These are phyloP conservation scores for Hemicrepidius hirtus DNA, from an alignment of 2,888 invertebrate genomes.

Conservation along the genomic window DNA sequence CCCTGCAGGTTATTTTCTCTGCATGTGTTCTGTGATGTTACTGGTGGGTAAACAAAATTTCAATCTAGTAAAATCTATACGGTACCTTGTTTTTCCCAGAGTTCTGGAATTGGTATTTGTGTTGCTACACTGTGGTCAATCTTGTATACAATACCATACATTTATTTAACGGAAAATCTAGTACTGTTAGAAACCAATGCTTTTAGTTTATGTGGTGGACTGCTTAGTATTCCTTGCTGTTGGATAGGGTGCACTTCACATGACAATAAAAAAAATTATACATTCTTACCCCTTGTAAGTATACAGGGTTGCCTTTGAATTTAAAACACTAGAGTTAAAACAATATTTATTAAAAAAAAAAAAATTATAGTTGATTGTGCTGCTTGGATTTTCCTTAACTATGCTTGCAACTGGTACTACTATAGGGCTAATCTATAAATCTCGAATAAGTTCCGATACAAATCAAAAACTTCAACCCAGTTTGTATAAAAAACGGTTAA, in stretches of 20 bases:
- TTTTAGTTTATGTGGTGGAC: slow-evolving; percentile 52
- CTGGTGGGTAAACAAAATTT: slow-evolving; percentile 50
- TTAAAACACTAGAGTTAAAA: no score
- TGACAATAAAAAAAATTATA: slow-evolving; percentile 53
- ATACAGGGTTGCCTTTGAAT: not conserved
- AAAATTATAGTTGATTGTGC: slow-evolving; percentile 47
- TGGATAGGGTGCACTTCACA: slow-evolving; percentile 57
- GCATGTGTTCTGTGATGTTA: slow-evolving; percentile 53
- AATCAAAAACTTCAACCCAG: slow-evolving; percentile 35
- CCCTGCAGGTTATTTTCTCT: slow-evolving; percentile 53
- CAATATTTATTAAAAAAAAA: not conserved
- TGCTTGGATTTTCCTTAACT: slow-evolving; percentile 44
- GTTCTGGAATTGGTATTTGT: slow-evolving; percentile 49
- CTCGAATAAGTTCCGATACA: slow-evolving; percentile 44
- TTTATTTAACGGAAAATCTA: slow-evolving; percentile 47
- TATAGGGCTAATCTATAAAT: slow-evolving; percentile 47
- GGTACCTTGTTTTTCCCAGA: slow-evolving; percentile 37
- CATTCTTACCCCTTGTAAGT: slow-evolving; percentile 54
- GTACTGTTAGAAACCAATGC: slow-evolving; percentile 47
- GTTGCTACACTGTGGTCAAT: slow-evolving; percentile 51
- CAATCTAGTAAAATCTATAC: not conserved
- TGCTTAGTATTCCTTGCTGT: slow-evolving; percentile 54
- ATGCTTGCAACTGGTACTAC: slow-evolving; percentile 48
- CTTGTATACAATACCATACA: slow-evolving; percentile 52
- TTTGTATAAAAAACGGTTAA: slow-evolving; percentile 43